Conservation (phyloP, 1,140 invertebrate genomes). For the Drosophila bocki region DNA sequence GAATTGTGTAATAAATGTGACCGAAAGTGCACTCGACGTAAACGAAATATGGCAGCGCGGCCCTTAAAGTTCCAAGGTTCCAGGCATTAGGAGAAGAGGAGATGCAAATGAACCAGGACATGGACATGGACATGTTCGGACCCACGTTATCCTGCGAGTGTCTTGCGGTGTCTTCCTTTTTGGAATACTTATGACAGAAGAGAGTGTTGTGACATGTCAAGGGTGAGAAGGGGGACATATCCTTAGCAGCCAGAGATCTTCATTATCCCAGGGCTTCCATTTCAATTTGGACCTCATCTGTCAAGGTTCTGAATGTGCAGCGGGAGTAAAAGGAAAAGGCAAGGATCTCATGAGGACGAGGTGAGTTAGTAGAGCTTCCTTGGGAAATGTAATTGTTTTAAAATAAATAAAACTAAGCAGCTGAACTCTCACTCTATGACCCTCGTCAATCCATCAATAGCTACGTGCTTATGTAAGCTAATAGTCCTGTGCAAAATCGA, state of each 20-base stretch:
- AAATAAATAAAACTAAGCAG: background rate
- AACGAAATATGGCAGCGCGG: conserved; percentile 60
- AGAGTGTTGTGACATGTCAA: background rate
- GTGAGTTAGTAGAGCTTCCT: background rate
- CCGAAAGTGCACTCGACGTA: conserved; percentile 77
- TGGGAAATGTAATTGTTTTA: background rate
- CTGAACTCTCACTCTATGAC: background rate
- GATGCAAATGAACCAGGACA: conserved; percentile 44
- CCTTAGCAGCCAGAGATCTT: conserved; percentile 28
- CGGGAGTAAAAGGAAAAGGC: background rate
- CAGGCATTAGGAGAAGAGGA: conserved; percentile 16
- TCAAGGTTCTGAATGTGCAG: background rate
- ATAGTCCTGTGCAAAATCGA: conserved; percentile 27
- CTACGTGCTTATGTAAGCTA: conserved; percentile 23
- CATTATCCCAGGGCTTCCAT: conserved; percentile 23
- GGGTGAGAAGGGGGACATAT: background rate
- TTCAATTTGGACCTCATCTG: conserved; percentile 7
- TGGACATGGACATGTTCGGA: conserved; percentile 22
- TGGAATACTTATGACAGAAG: background rate
- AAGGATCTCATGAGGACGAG: background rate
- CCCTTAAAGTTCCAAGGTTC: background rate
- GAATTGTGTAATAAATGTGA: conserved; percentile 80
- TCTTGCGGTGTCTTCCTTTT: conserved; percentile 3
- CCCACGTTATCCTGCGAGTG: conserved; percentile 24
- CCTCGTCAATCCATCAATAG: conserved; percentile 28